Evolutionary conservation across 2,113 vertebrate species (phyloP), one percentile per base, ranked within the genome.

Genomic region (Ranitomeya imitator): DNA sequence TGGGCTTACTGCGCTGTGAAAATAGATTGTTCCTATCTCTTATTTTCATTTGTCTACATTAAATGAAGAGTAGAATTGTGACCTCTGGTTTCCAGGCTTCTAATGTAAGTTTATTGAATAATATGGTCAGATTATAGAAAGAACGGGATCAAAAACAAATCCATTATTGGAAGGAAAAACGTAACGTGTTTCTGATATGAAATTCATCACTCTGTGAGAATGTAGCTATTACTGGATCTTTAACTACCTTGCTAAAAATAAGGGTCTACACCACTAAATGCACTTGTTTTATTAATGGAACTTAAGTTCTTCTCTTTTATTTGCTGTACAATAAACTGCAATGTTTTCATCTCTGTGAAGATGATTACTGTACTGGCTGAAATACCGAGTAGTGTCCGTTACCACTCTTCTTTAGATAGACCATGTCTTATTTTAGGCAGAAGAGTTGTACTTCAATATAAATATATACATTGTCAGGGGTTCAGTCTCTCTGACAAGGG

Each of bases 11-110:
- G 60, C 14, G 7, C 26, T 63, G 13, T 52, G 57, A 19, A 37
- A 57, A 60, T 60, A 45, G 26, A 45, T 85, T 37, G 51, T 31
- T 78, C 59, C 57, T 78, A 59, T 55, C 57, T 76, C 26, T 85
- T 13, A 51, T 85, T 84, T 85, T 51, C 31, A 85, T 85, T 77
- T 85, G 31, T 78, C 83, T 78, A 37, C 37, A 61, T 78, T 85
- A 86, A 86, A 86, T 78, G 18, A 63, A 59, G 57, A 52, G n/a
- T 63, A 60, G 26, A 19, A 59, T 37, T 76, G 52, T 78, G 73
- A 63, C 73, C 85, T 77, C 57, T 60, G 26, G 73, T 78, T 57
- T 23, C 23, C 15, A 78, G 19, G 3, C 16, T 9, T 51, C 11
- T 86, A 78, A 78, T 78, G 59, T 76, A 78, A 55, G 63, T 86